Evolutionary conservation across 2,113 vertebrate species (phyloP).

Genomic region (Varanus komodoensis): DNA sequence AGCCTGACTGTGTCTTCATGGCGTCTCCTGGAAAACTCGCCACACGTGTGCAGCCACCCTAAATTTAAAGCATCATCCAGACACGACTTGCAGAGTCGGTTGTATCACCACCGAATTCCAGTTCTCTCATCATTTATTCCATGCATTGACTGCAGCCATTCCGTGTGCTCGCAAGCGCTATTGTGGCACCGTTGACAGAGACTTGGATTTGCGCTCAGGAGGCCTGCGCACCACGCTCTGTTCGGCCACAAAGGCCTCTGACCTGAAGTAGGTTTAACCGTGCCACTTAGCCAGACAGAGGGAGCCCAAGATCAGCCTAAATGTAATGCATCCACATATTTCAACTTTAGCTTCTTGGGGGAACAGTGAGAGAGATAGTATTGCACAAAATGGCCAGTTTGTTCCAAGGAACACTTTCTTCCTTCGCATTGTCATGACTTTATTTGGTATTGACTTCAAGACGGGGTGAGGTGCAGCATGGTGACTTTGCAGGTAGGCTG

Average conservation of each 20-base stretch:
- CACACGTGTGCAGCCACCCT: neutral
- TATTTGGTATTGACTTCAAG: neutral
- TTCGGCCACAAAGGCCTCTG: too few relatives aligned
- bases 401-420: neutral
- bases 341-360: neutral
- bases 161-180: neutral
- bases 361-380: neutral
- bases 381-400: neutral
- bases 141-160: neutral
- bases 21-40: neutral
- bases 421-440: too few relatives aligned
- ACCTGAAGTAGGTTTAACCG: neutral
- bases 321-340: neutral
- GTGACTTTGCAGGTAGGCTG: neutral
- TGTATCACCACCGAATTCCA: neutral
- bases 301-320: neutral
- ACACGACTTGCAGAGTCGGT: neutral
- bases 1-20: neutral
- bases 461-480: neutral
- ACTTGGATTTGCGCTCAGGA: neutral
- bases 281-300: neutral
- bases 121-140: neutral
- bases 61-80: neutral
- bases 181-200: too few relatives aligned
- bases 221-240: neutral